These are phyloP conservation scores for Scartelaos histophorus DNA, from an alignment of 2,113 vertebrate genomes.

Conservation along the genomic window DNA sequence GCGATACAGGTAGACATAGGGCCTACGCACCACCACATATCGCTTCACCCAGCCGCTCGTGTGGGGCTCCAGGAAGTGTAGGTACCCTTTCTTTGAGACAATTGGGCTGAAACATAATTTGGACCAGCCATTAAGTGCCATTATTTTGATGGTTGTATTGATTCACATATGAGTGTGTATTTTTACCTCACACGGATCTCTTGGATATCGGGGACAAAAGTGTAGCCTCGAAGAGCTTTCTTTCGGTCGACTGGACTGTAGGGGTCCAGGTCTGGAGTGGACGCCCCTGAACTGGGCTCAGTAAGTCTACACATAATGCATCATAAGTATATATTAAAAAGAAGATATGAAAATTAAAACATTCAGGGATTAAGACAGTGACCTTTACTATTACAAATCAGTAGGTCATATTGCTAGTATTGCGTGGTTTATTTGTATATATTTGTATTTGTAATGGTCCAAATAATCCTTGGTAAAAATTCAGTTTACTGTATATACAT, in stretches of 20 bases:
- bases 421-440: neutral
- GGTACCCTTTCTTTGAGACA: slow-evolving; percentile 96
- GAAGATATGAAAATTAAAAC: neutral
- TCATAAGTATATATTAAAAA: neutral
- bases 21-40: slow-evolving; percentile 91
- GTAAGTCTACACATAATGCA: slow-evolving; percentile 74
- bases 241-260: slow-evolving; percentile 82
- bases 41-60: slow-evolving; percentile 94
- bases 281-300: slow-evolving; percentile 82
- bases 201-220: slow-evolving; percentile 93
- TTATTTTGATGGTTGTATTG: neutral
- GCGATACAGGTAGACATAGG: slow-evolving; percentile 96
- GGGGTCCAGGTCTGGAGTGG: slow-evolving; percentile 88
- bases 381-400: neutral
- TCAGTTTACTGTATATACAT: neutral
- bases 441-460: no score
- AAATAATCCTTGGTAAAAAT: no score
- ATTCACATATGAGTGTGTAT: neutral
- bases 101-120: slow-evolving; percentile 82
- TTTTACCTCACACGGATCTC: slow-evolving; percentile 94
- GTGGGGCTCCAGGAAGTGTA: slow-evolving; percentile 96
- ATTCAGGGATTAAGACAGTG: no score
- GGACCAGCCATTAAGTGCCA: neutral
- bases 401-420: neutral
- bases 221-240: slow-evolving; percentile 80